phyloP scores from a whole-genome alignment of 2,113 vertebrate genomes.

The Microtus ochrogaster region DNA sequence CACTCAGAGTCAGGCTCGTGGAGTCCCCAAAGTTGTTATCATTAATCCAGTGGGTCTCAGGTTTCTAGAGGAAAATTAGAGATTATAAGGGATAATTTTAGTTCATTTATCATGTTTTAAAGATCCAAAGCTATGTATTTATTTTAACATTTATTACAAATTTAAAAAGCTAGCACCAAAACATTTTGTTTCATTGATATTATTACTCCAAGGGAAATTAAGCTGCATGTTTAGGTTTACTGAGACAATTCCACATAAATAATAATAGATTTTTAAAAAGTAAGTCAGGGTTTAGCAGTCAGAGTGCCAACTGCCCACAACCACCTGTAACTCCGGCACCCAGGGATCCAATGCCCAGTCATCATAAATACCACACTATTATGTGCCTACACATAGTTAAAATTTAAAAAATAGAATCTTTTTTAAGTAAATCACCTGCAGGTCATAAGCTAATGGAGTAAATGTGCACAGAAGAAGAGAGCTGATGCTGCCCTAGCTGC shows the following conservation, averaged over 20 bases:
- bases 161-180: background rate
- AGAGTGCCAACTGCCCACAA: background rate
- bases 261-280: background rate
- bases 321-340: background rate
- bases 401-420: background rate
- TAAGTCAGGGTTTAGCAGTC: background rate
- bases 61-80: background rate
- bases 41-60: background rate
- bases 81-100: background rate
- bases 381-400: background rate
- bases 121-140: background rate
- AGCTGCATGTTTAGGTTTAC: conserved; percentile 20
- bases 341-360: background rate
- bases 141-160: conserved; percentile 36
- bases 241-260: conserved; percentile 3
- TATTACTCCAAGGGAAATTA: background rate
- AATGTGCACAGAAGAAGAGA: background rate
- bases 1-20: background rate
- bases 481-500: background rate
- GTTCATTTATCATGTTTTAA: background rate
- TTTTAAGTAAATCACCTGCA: background rate
- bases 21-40: background rate
- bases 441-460: background rate
- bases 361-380: background rate
- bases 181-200: background rate